phyloP scores from a whole-genome alignment of 2,113 vertebrate species.

The Promerops cafer region DNA sequence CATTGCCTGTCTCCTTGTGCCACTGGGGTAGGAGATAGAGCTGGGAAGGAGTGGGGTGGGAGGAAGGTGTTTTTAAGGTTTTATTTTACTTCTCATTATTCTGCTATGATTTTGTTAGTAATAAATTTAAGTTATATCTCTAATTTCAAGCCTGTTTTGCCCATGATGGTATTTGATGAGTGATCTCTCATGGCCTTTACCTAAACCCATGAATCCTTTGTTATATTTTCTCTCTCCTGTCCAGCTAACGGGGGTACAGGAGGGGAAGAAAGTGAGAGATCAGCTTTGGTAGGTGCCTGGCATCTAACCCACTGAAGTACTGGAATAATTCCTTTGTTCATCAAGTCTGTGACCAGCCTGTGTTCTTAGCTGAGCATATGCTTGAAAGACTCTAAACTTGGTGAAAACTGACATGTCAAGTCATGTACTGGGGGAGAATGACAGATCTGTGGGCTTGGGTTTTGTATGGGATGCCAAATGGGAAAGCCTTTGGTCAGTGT shows the following conservation, averaged over 20 bases:
- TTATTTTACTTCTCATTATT: not conserved
- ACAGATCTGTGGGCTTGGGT: not conserved
- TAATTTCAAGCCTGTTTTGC: not conserved
- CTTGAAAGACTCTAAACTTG: not conserved
- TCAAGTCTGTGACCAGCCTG: not conserved
- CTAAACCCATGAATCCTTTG: not conserved
- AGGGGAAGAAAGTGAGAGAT: not conserved
- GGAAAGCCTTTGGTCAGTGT: not conserved
- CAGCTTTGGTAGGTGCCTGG: not conserved
- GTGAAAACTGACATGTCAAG: not conserved
- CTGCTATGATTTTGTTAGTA: not conserved
- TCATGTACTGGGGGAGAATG: not conserved
- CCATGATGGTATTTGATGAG: not conserved
- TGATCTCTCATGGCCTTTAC: not conserved
- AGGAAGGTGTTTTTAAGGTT: not conserved
- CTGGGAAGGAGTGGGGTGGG: not conserved
- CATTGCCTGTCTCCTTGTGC: not conserved
- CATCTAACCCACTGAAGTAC: not conserved
- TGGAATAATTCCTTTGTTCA: not conserved
- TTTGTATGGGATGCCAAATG: not conserved
- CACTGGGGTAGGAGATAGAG: not conserved
- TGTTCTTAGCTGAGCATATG: not conserved
- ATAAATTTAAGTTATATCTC: not conserved
- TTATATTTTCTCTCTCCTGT: not conserved
- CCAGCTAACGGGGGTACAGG: rapidly evolving